phyloP scores from a whole-genome alignment of 1,140 invertebrate species.

The Bombus pascuorum region DNA sequence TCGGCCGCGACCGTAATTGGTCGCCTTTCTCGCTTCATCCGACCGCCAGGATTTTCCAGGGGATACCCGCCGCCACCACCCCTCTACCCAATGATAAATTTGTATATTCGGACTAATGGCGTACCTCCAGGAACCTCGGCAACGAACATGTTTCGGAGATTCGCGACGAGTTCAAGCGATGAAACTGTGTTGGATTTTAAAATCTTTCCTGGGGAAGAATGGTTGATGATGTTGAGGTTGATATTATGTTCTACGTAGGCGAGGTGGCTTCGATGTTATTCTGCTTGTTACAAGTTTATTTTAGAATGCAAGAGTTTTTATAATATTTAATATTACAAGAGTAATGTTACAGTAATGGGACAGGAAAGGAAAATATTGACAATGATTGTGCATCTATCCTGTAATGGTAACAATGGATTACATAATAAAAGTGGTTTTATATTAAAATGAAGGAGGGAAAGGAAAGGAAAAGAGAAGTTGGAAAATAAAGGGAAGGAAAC shows the following conservation, averaged over 20 bases:
- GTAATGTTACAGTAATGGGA: background rate
- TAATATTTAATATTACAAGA: background rate
- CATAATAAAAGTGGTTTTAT: background rate
- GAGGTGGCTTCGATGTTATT: background rate
- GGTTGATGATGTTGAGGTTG: background rate
- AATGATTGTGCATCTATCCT: background rate
- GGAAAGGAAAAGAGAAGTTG: background rate
- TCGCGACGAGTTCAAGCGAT: background rate
- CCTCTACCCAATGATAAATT: slow-evolving; percentile 25
- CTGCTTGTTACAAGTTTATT: background rate
- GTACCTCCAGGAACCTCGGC: background rate
- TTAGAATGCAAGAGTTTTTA: background rate
- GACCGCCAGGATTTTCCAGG: slow-evolving; percentile 30
- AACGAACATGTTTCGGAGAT: background rate
- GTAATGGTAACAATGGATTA: background rate
- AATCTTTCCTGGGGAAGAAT: background rate
- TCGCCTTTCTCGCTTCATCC: slow-evolving; percentile 53
- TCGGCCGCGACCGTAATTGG: slow-evolving; percentile 51
- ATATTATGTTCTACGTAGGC: background rate
- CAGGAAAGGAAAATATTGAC: background rate
- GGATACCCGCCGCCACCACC: background rate
- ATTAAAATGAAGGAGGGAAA: background rate
- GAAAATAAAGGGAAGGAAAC: background rate
- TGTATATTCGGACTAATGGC: slow-evolving; percentile 43
- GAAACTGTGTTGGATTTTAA: background rate